Percentiles rank a stretch among this genome's conserved stretches.
phyloP scores from a whole-genome alignment of 1,140 invertebrate species.

The Grapholita molesta region DNA sequence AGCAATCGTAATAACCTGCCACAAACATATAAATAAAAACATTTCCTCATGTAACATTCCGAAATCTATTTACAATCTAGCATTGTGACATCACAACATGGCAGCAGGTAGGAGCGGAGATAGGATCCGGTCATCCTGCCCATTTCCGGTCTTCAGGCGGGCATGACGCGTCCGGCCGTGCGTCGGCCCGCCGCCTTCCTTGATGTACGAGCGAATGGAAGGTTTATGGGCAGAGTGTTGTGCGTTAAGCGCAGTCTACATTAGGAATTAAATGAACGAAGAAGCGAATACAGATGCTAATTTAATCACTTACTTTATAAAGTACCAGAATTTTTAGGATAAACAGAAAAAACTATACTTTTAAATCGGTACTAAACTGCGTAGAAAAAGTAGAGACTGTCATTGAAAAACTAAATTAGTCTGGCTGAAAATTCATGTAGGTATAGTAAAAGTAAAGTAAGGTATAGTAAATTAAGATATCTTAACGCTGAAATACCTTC shows the following conservation, averaged over 20 bases:
- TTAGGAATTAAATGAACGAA: background rate
- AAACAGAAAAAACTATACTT: too few relatives aligned
- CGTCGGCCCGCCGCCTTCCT: slow-evolving; percentile 59
- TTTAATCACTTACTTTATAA: too few relatives aligned
- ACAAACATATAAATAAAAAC: slow-evolving; percentile 8
- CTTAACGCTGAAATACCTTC: too few relatives aligned
- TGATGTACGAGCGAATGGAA: slow-evolving; percentile 43
- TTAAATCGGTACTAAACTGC: too few relatives aligned
- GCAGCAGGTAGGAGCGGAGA: slow-evolving; percentile 71
- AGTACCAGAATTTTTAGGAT: background rate
- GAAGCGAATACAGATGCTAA: background rate
- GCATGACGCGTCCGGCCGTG: slow-evolving; percentile 75
- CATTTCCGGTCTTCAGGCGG: slow-evolving; percentile 78
- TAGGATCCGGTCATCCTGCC: slow-evolving; percentile 77
- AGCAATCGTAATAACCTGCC: background rate
- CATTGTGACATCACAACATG: slow-evolving; percentile 69
- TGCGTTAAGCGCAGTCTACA: background rate
- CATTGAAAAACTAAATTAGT: too few relatives aligned
- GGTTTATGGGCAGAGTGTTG: background rate
- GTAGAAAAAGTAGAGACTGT: too few relatives aligned
- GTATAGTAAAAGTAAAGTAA: too few relatives aligned
- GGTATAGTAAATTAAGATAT: too few relatives aligned
- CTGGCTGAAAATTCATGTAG: too few relatives aligned
- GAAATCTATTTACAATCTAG: slow-evolving; percentile 60
- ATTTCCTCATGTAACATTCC: slow-evolving; percentile 31